Percentiles rank a stretch among this genome's conserved stretches.
Evolutionary conservation across 2,888 invertebrate genomes (phyloP).

Genomic region (Nephrotoma guestfalica): DNA sequence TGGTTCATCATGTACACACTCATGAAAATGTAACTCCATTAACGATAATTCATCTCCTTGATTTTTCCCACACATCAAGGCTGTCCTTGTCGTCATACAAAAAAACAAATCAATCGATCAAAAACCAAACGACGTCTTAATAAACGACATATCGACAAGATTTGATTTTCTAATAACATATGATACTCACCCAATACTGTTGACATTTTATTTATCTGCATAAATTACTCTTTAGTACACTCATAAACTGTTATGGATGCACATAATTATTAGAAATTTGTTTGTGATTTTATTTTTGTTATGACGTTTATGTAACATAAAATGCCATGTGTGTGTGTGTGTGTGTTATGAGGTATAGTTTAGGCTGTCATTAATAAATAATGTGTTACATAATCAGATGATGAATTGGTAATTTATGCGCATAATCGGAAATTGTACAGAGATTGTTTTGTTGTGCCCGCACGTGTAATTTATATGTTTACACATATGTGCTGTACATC

Average conservation of each 20-base stretch:
- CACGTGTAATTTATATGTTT: too few species aligned
- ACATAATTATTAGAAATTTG: background rate
- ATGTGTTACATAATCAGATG: background rate
- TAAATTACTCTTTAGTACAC: background rate
- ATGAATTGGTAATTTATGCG: background rate
- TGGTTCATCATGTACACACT: too few species aligned
- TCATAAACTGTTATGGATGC: background rate
- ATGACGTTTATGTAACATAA: background rate
- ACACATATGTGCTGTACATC: too few species aligned
- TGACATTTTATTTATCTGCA: background rate
- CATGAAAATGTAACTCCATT: too few species aligned
- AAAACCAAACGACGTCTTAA: too few species aligned
- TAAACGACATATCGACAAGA: too few species aligned
- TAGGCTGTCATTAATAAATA: background rate
- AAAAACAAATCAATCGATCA: too few species aligned
- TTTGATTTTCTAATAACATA: background rate
- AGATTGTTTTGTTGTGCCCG: too few species aligned
- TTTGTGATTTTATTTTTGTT: background rate
- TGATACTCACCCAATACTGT: background rate
- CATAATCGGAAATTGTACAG: background rate
- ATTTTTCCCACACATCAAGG: too few species aligned
- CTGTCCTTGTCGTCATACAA: too few species aligned
- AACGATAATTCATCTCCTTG: too few species aligned
- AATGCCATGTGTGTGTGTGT: too few species aligned
- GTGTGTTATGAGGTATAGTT: background rate